A percentile compares a stretch with the other conserved stretches of the same genome.
Evolutionary conservation across 2,797 vertebrate species (phyloP).

Genomic region (Pipistrellus kuhlii): DNA sequence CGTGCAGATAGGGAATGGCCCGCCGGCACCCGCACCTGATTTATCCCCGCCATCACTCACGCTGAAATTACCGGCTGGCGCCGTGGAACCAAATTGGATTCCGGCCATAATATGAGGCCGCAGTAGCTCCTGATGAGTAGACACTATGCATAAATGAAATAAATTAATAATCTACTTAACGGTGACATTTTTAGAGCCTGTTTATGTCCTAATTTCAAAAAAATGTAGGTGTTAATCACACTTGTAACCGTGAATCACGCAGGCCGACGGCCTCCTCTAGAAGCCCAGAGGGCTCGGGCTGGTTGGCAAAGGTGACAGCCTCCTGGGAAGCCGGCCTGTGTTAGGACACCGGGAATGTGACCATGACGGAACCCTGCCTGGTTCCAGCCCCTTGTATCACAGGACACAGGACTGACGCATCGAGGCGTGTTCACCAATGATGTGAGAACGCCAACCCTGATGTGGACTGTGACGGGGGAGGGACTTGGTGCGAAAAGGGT

Average conservation of each 20-base stretch:
- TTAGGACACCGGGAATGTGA: neutral
- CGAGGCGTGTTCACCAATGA: neutral
- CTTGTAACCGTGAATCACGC: neutral
- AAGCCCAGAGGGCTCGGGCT: neutral
- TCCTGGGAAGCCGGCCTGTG: neutral
- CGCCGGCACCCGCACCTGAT: neutral
- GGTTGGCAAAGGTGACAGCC: neutral
- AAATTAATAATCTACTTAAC: neutral
- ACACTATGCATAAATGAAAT: neutral
- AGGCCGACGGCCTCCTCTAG: neutral
- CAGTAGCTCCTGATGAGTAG: neutral
- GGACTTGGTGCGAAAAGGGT: neutral
- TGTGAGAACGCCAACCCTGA: neutral
- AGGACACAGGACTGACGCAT: neutral
- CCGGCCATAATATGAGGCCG: neutral
- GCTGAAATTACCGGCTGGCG: neutral
- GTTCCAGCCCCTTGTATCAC: neutral
- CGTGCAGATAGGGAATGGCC: neutral
- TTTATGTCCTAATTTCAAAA: conserved; percentile 22
- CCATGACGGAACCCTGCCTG: neutral
- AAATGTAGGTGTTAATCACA: neutral
- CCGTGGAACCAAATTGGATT: neutral
- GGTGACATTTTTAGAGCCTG: neutral
- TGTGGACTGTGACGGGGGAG: neutral
- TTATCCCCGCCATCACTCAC: neutral